Conservation (phyloP, 2,113 vertebrate genomes). For the Actinemys pallida region DNA sequence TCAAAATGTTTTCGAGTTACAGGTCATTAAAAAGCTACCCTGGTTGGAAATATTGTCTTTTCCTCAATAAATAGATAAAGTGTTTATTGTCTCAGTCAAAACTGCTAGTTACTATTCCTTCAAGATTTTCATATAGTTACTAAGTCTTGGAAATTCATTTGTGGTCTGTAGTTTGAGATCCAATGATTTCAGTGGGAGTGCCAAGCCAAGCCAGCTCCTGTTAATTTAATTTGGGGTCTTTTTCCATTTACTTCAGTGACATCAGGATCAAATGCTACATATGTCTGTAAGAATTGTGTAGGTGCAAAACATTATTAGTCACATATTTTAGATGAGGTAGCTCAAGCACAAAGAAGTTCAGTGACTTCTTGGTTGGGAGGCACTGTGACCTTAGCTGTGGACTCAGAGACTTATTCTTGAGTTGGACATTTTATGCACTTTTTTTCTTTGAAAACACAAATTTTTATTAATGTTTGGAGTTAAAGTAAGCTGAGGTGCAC, state of each 20-base stretch:
- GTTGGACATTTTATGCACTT: not conserved
- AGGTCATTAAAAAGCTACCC: not conserved
- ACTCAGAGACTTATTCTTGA: not conserved
- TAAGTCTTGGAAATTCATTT: not conserved
- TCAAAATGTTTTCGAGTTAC: not conserved
- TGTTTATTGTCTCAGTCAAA: not conserved
- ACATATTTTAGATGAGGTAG: not conserved
- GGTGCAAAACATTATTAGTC: not conserved
- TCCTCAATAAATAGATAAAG: not conserved
- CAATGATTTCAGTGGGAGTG: not conserved
- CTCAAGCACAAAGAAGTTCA: not conserved
- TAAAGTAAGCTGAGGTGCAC: not conserved
- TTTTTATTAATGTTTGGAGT: not conserved
- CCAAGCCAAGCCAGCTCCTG: not conserved
- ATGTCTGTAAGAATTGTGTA: not conserved
- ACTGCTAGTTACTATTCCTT: not conserved
- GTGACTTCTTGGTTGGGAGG: not conserved
- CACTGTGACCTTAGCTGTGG: not conserved
- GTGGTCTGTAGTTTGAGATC: not conserved
- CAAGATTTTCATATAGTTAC: not conserved
- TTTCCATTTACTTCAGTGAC: not conserved
- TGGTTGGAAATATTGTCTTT: not conserved
- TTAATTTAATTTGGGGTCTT: not conserved
- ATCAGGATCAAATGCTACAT: fast-evolving
- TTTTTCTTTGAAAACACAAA: not conserved